Percentiles rank a stretch among this genome's conserved stretches.
Evolutionary conservation across 2,113 vertebrate species (phyloP).

Genomic region (Octodon degus): DNA sequence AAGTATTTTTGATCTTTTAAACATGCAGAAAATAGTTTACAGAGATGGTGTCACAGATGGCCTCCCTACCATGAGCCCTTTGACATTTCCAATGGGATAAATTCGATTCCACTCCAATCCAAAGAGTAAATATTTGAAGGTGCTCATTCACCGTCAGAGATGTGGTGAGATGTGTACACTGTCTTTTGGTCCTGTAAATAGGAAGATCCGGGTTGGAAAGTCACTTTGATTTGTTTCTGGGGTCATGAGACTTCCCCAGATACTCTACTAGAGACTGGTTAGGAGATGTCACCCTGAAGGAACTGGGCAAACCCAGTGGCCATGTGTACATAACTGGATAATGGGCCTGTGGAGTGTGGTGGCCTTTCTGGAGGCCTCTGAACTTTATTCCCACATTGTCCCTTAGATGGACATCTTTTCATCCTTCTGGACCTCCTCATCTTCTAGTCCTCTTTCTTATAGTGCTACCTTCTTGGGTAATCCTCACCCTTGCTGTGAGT

Average conservation of each 20-base stretch:
- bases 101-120: not conserved
- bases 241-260: not conserved
- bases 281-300: not conserved
- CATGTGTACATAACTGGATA: not conserved
- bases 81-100: not conserved
- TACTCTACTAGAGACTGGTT: not conserved
- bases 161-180: not conserved
- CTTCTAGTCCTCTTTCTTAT: not conserved
- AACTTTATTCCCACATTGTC: not conserved
- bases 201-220: not conserved
- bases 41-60: not conserved
- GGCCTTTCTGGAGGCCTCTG: not conserved
- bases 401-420: not conserved
- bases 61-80: too few species aligned
- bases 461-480: not conserved
- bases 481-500: not conserved
- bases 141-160: not conserved
- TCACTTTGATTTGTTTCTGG: not conserved
- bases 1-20: not conserved
- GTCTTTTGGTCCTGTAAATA: not conserved
- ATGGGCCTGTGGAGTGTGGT: not conserved
- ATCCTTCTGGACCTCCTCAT: not conserved
- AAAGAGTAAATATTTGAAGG: not conserved
- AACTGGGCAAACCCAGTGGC: not conserved
- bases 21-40: not conserved